Evolutionary conservation across 2,113 vertebrate genomes (phyloP).

Genomic region (Neolamprologus sp.): DNA sequence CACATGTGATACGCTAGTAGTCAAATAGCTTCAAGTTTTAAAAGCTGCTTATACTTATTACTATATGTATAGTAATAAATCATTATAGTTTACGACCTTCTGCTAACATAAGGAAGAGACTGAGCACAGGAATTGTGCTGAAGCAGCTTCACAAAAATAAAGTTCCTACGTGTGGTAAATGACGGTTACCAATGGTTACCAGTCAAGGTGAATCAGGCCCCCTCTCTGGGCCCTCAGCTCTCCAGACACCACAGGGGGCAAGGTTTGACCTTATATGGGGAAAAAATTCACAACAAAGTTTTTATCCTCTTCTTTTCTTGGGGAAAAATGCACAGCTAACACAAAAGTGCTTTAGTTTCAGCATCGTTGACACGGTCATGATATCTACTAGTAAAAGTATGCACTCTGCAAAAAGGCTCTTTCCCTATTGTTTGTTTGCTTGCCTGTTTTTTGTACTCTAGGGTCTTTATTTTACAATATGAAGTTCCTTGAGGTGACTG

Average conservation of each 20-base stretch:
- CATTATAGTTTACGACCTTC: neutral
- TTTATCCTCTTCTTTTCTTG: neutral
- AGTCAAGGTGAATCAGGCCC: neutral
- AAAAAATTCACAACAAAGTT: fast-evolving
- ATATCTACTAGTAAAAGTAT: fast-evolving
- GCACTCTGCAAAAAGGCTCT: neutral
- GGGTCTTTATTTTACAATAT: neutral
- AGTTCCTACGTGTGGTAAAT: neutral
- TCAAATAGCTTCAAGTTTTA: neutral
- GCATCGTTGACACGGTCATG: fast-evolving
- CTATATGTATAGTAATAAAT: neutral
- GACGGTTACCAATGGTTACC: neutral
- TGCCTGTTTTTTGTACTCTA: fast-evolving
- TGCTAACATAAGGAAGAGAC: neutral
- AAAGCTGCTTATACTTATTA: neutral
- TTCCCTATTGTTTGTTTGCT: neutral
- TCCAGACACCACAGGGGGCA: neutral
- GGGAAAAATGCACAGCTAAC: neutral
- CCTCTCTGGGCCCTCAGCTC: neutral
- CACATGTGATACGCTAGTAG: neutral
- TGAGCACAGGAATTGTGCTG: neutral
- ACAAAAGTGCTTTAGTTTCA: neutral
- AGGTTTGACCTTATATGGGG: neutral
- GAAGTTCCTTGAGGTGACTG: neutral
- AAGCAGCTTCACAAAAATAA: neutral